Conservation (phyloP, 2,797 vertebrate species). For the Enteromius viviparus region DNA sequence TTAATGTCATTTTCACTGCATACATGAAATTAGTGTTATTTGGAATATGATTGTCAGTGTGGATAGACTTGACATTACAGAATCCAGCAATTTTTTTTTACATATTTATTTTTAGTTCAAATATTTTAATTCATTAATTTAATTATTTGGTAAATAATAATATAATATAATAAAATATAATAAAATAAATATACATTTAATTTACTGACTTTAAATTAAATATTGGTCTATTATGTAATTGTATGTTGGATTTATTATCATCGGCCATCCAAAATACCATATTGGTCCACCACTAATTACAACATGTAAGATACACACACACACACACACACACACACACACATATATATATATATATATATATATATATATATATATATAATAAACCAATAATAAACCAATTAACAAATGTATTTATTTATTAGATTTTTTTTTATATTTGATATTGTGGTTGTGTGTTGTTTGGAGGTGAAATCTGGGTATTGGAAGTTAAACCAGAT, state of each 20-base stretch:
- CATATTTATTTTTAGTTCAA: not conserved
- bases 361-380: no score
- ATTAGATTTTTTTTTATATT: not conserved
- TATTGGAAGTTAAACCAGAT: not conserved
- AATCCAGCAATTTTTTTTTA: not conserved
- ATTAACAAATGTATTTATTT: not conserved
- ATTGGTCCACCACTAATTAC: no score
- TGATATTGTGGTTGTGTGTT: not conserved
- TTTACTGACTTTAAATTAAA: not conserved
- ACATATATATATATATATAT: no score
- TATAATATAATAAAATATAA: no score
- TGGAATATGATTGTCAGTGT: not conserved
- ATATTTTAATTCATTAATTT: no score
- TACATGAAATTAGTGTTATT: not conserved
- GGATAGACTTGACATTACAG: not conserved
- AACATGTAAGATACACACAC: no score
- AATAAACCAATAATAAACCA: not conserved
- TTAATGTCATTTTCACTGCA: not conserved
- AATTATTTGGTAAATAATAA: not conserved
- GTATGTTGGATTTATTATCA: not conserved
- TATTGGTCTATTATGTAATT: not conserved
- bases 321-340: no score
- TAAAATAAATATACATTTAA: not conserved
- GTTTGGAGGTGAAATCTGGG: not conserved
- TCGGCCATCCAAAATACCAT: no score